These are phyloP conservation scores for Polypterus senegalus DNA, from an alignment of 2,113 vertebrate species.

Conservation along the genomic window DNA sequence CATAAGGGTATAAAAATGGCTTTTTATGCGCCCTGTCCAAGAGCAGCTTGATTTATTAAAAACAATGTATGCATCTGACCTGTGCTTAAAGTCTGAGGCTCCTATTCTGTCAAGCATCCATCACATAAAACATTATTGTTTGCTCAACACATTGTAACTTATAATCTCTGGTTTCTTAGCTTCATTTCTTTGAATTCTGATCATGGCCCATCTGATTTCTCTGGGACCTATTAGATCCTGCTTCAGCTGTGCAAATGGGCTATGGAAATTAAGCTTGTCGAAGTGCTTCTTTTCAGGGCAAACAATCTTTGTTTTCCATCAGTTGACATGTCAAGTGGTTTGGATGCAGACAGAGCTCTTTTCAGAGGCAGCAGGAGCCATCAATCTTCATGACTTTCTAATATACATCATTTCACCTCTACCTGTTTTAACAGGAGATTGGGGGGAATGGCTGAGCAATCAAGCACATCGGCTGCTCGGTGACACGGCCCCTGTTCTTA, in stretches of 20 bases:
- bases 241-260: slow-evolving; percentile 44
- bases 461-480: slow-evolving; percentile 51
- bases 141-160: slow-evolving; percentile 42
- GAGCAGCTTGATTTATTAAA: slow-evolving; percentile 45
- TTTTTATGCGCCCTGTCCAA: slow-evolving; percentile 46
- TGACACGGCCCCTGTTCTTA: slow-evolving; percentile 38
- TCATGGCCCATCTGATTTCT: slow-evolving; percentile 54
- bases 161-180: slow-evolving; percentile 57
- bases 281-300: slow-evolving; percentile 30
- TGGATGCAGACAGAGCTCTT: slow-evolving; percentile 43
- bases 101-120: slow-evolving; percentile 52
- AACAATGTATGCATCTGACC: slow-evolving; percentile 38
- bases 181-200: slow-evolving; percentile 58
- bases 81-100: slow-evolving; percentile 46
- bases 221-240: slow-evolving; percentile 52
- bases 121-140: slow-evolving; percentile 47
- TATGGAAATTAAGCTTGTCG: slow-evolving; percentile 45
- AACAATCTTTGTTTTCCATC: slow-evolving; percentile 45
- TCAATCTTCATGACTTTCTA: slow-evolving; percentile 73
- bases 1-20: slow-evolving; percentile 53
- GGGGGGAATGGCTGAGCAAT: slow-evolving; percentile 58
- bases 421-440: slow-evolving; percentile 55
- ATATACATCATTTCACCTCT: slow-evolving; percentile 68
- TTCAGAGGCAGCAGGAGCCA: slow-evolving; percentile 44
- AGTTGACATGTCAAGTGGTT: slow-evolving; percentile 48